A percentile compares a stretch with the other conserved stretches of the same genome.
Conservation (phyloP, 2,888 invertebrate species). For the Ctenicera cuprea region DNA sequence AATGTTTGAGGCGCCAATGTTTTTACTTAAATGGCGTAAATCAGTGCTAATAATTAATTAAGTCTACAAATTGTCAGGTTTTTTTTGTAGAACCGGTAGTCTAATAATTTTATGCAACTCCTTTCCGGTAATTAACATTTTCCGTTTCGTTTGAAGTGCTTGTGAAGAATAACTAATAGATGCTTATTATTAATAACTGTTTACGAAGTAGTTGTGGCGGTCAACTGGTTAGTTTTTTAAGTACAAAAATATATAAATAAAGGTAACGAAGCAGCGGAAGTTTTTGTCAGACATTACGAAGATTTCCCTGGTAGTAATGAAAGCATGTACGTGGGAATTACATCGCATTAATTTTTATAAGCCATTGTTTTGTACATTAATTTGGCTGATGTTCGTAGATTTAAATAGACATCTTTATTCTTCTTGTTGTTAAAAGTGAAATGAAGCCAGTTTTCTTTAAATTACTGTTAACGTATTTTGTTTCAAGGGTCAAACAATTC, state of each 20-base stretch:
- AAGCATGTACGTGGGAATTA: neutral
- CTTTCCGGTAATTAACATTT: slow-evolving; percentile 36
- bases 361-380: neutral
- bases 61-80: too few species aligned
- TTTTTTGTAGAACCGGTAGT: slow-evolving; percentile 4
- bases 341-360: neutral
- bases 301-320: neutral
- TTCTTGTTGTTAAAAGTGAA: neutral
- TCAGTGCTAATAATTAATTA: too few species aligned
- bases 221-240: slow-evolving; percentile 15
- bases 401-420: too few species aligned
- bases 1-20: too few species aligned
- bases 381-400: too few species aligned
- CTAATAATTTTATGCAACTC: slow-evolving; percentile 11
- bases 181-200: neutral
- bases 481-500: neutral
- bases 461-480: too few species aligned
- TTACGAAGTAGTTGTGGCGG: neutral
- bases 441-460: too few species aligned
- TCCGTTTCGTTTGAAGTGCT: slow-evolving; percentile 1
- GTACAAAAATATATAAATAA: neutral
- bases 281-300: neutral
- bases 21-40: too few species aligned
- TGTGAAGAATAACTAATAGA: slow-evolving; percentile 3
- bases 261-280: neutral